These are phyloP conservation scores for Erythrocercus mccallii DNA, from an alignment of 2,113 vertebrate genomes.

Conservation along the genomic window DNA sequence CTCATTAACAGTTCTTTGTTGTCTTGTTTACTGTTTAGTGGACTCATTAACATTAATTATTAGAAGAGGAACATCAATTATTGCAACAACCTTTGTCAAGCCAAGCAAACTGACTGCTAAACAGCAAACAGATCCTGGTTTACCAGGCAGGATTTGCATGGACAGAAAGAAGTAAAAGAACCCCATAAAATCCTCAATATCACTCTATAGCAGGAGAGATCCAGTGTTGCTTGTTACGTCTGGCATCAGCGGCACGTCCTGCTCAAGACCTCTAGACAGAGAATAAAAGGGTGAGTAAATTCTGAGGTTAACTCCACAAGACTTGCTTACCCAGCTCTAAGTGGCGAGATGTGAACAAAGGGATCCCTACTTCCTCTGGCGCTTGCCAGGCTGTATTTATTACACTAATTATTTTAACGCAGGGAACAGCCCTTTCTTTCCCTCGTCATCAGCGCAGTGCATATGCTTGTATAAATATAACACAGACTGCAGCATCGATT, in stretches of 20 bases:
- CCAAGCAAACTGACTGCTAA: slow-evolving; percentile 29
- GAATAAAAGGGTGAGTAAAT: background rate
- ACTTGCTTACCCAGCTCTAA: background rate
- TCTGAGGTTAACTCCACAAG: background rate
- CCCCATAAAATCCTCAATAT: background rate
- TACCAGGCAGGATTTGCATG: background rate
- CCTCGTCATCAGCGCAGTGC: background rate
- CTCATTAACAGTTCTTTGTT: slow-evolving; percentile 63
- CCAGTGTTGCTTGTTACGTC: background rate
- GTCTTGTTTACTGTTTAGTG: slow-evolving; percentile 46
- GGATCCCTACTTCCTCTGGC: background rate
- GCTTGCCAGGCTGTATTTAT: slow-evolving; percentile 24
- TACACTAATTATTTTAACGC: slow-evolving; percentile 26
- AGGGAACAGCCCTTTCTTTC: slow-evolving; percentile 5
- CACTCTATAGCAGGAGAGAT: background rate
- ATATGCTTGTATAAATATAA: background rate
- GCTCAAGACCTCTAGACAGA: background rate
- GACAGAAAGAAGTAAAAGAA: background rate
- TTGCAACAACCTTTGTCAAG: slow-evolving; percentile 47
- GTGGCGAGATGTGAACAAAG: slow-evolving; percentile 5
- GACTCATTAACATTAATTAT: slow-evolving; percentile 60
- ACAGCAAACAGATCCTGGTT: background rate
- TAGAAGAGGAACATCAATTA: slow-evolving; percentile 38
- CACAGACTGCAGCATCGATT: background rate
- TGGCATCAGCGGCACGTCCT: background rate